Evolutionary conservation across 2,797 vertebrate species (phyloP).

Genomic region (Novumbra hubbsi): DNA sequence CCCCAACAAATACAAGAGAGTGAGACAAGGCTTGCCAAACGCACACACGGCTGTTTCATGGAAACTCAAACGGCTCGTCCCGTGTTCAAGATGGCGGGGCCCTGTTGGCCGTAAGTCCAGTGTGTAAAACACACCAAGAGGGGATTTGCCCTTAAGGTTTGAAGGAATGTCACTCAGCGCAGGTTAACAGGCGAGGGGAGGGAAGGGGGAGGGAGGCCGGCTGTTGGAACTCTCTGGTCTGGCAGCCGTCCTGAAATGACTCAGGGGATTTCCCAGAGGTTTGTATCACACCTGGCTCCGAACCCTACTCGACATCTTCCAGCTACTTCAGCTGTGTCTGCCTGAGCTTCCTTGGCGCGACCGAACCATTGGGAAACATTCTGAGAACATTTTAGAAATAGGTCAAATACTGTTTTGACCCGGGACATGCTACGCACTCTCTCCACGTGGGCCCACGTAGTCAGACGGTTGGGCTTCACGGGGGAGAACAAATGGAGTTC

Average conservation of each 20-base stretch:
- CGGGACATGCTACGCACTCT: not conserved
- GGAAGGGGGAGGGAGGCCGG: conserved; percentile 19
- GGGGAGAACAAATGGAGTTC: conserved; percentile 20
- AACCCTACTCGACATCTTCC: not conserved
- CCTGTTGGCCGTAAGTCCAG: conserved; percentile 11
- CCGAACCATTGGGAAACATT: not conserved
- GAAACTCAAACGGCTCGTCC: conserved; percentile 11
- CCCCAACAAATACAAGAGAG: conserved; percentile 9
- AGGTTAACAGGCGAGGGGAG: conserved; percentile 31
- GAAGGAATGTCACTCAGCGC: conserved; percentile 21
- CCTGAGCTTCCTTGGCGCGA: not conserved
- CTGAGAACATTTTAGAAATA: not conserved
- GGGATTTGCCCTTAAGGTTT: conserved; percentile 32
- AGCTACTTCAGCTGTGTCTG: not conserved
- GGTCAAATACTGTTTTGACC: not conserved
- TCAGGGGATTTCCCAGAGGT: conserved; percentile 52
- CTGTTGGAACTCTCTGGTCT: conserved; percentile 57
- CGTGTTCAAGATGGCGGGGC: not conserved
- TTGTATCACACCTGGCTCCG: conserved; percentile 4
- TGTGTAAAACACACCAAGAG: conserved; percentile 16
- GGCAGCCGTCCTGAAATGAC: conserved; percentile 61
- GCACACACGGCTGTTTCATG: not conserved
- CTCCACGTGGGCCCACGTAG: not conserved
- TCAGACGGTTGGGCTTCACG: conserved; percentile 1
- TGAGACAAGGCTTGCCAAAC: conserved; percentile 24